Base-by-base conservation (phyloP, 2,797 vertebrate genomes). In the Muscicapa striata region DNA sequence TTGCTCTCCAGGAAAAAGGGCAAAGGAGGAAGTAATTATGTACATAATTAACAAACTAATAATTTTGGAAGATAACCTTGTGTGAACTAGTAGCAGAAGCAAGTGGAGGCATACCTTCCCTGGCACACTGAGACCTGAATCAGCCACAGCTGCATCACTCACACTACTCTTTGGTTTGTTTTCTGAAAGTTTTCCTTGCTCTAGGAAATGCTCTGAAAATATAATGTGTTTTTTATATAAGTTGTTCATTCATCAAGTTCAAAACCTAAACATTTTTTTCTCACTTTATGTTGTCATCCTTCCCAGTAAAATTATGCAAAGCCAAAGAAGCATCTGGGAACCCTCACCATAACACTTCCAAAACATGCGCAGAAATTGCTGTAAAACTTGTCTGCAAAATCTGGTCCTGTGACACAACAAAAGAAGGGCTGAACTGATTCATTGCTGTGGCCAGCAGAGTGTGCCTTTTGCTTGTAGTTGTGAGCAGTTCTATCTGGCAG, bases 391-490 rank as follows among this genome's bases (percentile, higher is more conserved):
- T 46, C 79, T 84, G 36, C 19, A 89, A 73, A 43, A 41, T 51
- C 66, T 67, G 27, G 46, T 74, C 40, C 52, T 30, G 20, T 22
- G n/a, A 73, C 40, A 43, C 18, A 67, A 82, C 4, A 46, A 49
- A 90, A 89, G 32, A 73, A 58, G 20, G 21, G 32, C 13, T 66
- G 67, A 82, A 79, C 11, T 41, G 15, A 77, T 80, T 72, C 49
- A 26, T 4, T 32, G 43, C 49, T 79, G 23, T 24, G 77, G 64
- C 85, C 94, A 97, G 81, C 52, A 94, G 93, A 55, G 72, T 88
- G 92, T 91, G 83, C 73, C 58, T 89, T 79, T 52, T 16, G 36
- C 78, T 89, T 8, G 1, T 17, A 72, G 52, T 22, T 83, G 38
- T 21, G 17, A 75, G 43, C 18, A 3, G 16, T 10, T 75, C 45